Percentiles rank a stretch among this genome's conserved stretches.
Evolutionary conservation across 2,888 invertebrate genomes (phyloP).

Genomic region (Drosophila testacea): DNA sequence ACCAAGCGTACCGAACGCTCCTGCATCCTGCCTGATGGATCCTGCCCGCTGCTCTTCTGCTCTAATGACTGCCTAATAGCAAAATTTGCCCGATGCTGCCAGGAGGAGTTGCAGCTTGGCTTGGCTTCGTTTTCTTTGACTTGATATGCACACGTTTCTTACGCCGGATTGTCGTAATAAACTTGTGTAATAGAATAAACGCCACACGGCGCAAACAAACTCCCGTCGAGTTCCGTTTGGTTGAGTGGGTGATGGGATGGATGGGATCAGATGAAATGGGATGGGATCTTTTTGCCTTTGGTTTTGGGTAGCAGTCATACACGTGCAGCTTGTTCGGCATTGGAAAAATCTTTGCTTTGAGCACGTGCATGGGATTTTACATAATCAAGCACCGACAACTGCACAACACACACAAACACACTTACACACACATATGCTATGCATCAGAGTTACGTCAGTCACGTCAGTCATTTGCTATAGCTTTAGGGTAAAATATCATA

Average conservation of each 20-base stretch:
- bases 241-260: constrained; percentile 34
- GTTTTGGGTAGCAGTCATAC: constrained; percentile 59
- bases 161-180: constrained; percentile 73
- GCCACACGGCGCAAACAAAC: constrained; percentile 76
- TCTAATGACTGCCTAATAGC: constrained; percentile 80
- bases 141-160: constrained; percentile 67
- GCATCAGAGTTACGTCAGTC: constrained; percentile 39
- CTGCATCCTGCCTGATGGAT: background rate
- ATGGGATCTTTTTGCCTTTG: constrained; percentile 28
- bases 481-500: constrained; percentile 68
- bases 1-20: constrained; percentile 47
- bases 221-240: constrained; percentile 56
- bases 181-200: constrained; percentile 82
- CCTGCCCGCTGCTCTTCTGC: constrained; percentile 61
- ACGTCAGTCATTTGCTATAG: constrained; percentile 38
- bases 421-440: constrained; percentile 20
- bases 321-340: constrained; percentile 80
- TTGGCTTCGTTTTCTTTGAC: constrained; percentile 28
- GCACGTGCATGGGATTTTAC: constrained; percentile 84
- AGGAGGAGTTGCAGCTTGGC: constrained; percentile 28
- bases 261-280: constrained; percentile 1
- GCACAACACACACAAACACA: constrained; percentile 47
- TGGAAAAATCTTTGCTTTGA: constrained; percentile 83
- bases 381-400: constrained; percentile 77
- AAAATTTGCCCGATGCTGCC: constrained; percentile 65